Evolutionary conservation across 2,797 vertebrate species (phyloP).

Genomic region (Podargus strigoides): DNA sequence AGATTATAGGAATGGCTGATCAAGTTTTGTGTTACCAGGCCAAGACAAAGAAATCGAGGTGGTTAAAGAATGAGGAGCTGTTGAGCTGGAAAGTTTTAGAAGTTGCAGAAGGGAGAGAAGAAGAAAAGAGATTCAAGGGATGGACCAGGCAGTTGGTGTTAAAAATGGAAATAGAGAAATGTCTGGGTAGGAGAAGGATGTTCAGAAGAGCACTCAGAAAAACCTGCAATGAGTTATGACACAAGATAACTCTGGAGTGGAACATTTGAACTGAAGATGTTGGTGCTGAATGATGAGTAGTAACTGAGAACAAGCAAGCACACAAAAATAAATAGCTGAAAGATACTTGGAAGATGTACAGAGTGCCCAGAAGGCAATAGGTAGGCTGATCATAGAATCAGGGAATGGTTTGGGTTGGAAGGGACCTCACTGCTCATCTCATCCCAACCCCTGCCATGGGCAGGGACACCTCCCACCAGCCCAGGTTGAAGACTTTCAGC

Average conservation of each 20-base stretch:
- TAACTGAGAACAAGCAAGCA: not conserved
- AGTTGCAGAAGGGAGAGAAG: accelerated
- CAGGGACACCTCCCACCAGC: no score
- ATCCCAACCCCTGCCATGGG: no score
- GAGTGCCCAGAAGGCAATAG: not conserved
- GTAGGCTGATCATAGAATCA: no score
- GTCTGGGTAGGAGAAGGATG: no score
- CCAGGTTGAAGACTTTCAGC: not conserved
- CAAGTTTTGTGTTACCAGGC: not conserved
- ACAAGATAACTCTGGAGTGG: no score
- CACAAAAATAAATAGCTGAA: not conserved
- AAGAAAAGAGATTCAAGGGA: not conserved
- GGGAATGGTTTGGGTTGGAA: no score
- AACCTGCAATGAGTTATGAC: not conserved
- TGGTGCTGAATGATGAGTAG: not conserved
- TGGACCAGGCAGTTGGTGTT: not conserved
- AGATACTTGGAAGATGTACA: not conserved
- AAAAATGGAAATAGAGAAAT: not conserved
- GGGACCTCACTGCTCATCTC: no score
- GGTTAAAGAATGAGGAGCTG: not conserved
- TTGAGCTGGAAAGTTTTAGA: not conserved
- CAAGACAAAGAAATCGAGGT: not conserved
- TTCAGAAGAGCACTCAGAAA: not conserved
- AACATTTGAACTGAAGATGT: not conserved
- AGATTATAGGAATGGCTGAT: conserved; percentile 1